Percentiles rank a stretch among this genome's conserved stretches.
Conservation (phyloP, 2,113 vertebrate species). For the human (Homo sapiens) region DNA sequence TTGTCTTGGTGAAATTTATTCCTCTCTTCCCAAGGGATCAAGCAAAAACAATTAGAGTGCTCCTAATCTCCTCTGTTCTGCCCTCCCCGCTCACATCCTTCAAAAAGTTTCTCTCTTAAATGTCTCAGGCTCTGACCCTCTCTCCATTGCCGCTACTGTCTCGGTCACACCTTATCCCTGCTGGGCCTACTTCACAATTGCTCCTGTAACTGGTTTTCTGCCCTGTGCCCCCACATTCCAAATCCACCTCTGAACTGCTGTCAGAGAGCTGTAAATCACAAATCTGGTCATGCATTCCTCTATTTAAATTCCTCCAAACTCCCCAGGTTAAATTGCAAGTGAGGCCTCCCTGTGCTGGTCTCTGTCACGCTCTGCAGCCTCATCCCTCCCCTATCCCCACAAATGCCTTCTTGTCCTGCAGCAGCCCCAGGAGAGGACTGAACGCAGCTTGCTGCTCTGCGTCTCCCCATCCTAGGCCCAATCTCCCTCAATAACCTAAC, state of each 20-base stretch:
- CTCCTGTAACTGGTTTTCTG: background rate
- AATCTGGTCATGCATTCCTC: background rate
- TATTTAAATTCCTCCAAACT: background rate
- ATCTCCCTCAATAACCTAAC: background rate
- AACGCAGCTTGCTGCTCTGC: rapidly evolving
- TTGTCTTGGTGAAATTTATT: background rate
- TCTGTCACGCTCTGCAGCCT: background rate
- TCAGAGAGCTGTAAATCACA: background rate
- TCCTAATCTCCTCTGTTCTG: background rate
- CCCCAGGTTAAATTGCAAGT: background rate
- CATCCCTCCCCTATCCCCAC: background rate
- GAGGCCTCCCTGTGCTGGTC: background rate
- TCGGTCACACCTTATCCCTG: background rate
- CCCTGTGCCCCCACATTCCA: background rate
- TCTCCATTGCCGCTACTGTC: background rate
- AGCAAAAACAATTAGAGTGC: background rate
- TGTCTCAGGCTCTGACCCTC: background rate
- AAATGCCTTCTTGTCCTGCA: background rate
- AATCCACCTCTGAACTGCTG: background rate
- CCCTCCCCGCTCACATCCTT: background rate
- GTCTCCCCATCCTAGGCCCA: background rate
- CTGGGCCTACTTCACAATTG: background rate
- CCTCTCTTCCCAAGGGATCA: background rate
- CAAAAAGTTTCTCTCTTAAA: background rate
- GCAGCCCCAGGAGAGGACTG: background rate